Conservation (phyloP, 2,797 vertebrate genomes). For the Mareca strepera region DNA sequence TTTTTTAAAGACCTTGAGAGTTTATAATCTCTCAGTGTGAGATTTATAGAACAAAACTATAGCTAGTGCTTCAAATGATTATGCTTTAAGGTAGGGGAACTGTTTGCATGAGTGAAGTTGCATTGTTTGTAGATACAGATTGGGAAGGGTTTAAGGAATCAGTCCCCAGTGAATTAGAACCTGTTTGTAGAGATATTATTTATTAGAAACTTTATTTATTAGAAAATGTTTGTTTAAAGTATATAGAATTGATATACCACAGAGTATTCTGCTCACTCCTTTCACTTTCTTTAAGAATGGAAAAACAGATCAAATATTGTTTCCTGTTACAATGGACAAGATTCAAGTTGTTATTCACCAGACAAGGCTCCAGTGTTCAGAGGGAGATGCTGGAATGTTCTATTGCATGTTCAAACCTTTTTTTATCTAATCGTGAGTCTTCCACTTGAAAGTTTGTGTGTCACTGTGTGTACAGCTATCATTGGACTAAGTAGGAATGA, state of each 20-base stretch:
- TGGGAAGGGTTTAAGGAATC: neutral
- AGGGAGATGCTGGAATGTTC: neutral
- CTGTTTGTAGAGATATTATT: neutral
- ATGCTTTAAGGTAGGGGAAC: neutral
- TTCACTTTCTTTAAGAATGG: neutral
- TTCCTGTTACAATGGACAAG: neutral
- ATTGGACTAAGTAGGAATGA: neutral
- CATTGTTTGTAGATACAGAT: accelerated
- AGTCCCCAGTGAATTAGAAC: neutral
- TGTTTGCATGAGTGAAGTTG: neutral
- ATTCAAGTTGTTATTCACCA: neutral
- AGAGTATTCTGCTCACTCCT: neutral
- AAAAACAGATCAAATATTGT: neutral
- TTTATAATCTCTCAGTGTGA: neutral
- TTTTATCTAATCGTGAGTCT: neutral
- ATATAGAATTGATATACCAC: neutral
- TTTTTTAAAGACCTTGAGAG: neutral
- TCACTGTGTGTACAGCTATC: neutral
- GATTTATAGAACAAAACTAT: neutral
- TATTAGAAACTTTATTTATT: neutral
- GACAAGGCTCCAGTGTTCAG: neutral
- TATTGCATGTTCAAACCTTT: neutral
- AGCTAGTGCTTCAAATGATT: neutral
- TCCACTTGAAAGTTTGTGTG: neutral
- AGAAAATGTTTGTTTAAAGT: neutral